Evolutionary conservation across 2,888 invertebrate species (phyloP), one percentile per base, ranked within the genome.

Genomic region (Dynastes tityus): DNA sequence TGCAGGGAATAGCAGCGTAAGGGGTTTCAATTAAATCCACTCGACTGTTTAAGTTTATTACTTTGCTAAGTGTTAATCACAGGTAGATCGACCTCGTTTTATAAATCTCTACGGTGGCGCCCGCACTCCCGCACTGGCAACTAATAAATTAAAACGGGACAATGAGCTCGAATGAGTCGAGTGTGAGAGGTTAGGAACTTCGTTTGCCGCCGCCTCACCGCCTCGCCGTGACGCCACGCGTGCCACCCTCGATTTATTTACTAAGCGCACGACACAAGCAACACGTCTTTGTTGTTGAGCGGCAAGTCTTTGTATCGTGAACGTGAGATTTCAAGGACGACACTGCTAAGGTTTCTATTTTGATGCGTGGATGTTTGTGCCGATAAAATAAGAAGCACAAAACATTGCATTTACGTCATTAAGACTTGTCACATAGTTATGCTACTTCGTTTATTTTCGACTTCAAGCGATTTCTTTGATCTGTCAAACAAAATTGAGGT

Each of bases 21-120:
- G 11, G 78, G 82, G 82, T 84, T 84, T 84, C 84, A 83, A 84
- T 84, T 84, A 84, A 83, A 83, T 80, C 82, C 82, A 82, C 82
- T 82, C 82, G 81, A 82, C 80, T 82, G 82, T 82, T 81, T 81
- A 80, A 80, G 78, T 80, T 82, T 83, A 82, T 83, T 83, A 83
- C 81, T 82, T 75, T 77, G 79, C 77, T 80, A 82, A 82, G 80
- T 81, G 82, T 82, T 83, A 82, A 83, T 83, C 83, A 63, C 75
- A 65, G 65, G 73, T 70, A 74, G 63, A 45, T 76, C 67, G 55
- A 76, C 76, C 76, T 58, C 65, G 27, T 74, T 74, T 74, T 58
- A 58, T 74, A 74, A 74, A 74, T 61, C 61, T 58, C 40, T 22
- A 58, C 55, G 55, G 29, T 9, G 13, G 40, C 73, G n/a, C 61